phyloP scores from a whole-genome alignment of 2,797 vertebrate genomes.

The Mus spretus region DNA sequence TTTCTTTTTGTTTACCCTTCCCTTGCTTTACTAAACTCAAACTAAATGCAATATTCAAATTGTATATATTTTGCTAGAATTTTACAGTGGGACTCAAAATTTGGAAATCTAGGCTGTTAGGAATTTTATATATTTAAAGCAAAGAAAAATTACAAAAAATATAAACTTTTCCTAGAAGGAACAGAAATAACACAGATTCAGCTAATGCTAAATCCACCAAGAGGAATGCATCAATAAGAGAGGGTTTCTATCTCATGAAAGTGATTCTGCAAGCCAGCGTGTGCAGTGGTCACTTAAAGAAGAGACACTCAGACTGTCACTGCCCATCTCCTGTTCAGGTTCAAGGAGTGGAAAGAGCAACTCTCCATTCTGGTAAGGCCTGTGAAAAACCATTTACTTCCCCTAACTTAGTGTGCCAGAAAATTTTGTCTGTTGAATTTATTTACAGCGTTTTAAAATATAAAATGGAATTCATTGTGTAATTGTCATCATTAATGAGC shows the following conservation, averaged over 20 bases:
- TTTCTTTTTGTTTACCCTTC: neutral
- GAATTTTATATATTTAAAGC: constrained; percentile 46
- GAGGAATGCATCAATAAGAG: neutral
- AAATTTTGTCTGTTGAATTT: neutral
- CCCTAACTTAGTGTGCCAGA: neutral
- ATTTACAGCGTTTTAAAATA: neutral
- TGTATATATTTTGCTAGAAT: neutral
- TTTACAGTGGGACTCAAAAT: neutral
- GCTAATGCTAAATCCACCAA: neutral
- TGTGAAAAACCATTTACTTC: neutral
- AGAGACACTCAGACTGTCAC: neutral
- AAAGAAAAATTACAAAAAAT: neutral
- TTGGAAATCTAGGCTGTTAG: neutral
- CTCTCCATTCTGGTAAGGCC: neutral
- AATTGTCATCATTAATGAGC: neutral
- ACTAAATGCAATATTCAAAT: constrained; percentile 53
- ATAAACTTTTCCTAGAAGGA: neutral
- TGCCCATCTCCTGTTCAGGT: neutral
- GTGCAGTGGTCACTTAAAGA: neutral
- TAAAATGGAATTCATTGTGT: neutral
- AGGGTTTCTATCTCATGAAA: neutral
- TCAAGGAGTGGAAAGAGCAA: neutral
- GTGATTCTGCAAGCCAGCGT: neutral
- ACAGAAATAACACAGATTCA: neutral
- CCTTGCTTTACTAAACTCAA: constrained; percentile 7